phyloP scores from a whole-genome alignment of 2,888 invertebrate species.

The Thera britannica region DNA sequence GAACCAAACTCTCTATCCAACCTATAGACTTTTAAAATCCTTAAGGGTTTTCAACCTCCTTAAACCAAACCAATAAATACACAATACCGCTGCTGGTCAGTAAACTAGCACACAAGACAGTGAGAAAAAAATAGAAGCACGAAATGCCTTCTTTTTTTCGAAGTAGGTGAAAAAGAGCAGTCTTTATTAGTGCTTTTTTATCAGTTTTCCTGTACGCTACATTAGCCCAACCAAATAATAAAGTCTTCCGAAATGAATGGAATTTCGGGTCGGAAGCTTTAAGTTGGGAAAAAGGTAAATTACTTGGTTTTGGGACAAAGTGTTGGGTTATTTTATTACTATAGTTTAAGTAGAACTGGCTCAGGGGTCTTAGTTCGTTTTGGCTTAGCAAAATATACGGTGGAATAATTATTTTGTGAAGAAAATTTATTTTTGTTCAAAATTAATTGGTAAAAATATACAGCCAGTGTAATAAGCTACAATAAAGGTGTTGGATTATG shows the following conservation, averaged over 20 bases:
- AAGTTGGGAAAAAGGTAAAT: conserved; percentile 50
- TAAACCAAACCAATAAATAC: no score
- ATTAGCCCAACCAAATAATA: conserved; percentile 51
- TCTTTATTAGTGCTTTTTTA: background rate
- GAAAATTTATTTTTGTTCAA: background rate
- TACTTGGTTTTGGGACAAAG: conserved; percentile 53
- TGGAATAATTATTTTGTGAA: background rate
- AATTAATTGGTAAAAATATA: background rate
- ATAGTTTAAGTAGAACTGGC: background rate
- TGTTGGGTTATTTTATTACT: conserved; percentile 14
- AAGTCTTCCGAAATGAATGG: conserved; percentile 54
- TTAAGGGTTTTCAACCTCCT: no score
- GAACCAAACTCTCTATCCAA: no score
- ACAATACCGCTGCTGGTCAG: no score
- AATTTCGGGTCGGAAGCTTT: conserved; percentile 51
- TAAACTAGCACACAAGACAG: no score
- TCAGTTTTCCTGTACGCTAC: conserved; percentile 11
- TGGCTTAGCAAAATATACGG: background rate
- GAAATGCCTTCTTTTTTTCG: background rate
- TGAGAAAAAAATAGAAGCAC: no score
- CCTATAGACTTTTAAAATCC: no score
- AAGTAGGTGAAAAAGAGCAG: background rate
- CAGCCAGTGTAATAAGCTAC: background rate
- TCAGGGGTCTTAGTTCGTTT: background rate
- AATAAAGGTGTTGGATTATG: background rate